Conservation (phyloP, 1,140 invertebrate species). For the Macrocentrus cingulum region DNA sequence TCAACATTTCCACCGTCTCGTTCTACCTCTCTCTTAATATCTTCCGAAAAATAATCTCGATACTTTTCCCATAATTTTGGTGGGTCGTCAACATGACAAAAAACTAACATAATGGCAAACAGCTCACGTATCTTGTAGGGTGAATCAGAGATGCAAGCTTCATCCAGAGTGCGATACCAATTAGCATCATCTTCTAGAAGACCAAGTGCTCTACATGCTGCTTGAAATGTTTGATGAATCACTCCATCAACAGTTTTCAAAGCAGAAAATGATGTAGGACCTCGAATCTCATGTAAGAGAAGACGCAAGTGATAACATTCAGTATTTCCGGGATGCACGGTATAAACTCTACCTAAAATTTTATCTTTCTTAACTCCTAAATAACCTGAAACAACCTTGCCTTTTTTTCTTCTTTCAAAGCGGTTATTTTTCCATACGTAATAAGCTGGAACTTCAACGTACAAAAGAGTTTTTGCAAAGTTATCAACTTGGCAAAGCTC, state of each 20-base stretch:
- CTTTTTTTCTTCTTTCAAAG: conserved; percentile 30
- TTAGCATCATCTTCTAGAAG: conserved; percentile 44
- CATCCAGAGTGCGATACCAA: conserved; percentile 29
- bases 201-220: conserved; percentile 36
- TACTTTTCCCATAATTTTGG: conserved; percentile 20
- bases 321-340: conserved; percentile 44
- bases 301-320: conserved; percentile 53
- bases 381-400: conserved; percentile 29
- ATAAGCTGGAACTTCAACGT: conserved; percentile 7
- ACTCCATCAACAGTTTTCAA: conserved; percentile 45
- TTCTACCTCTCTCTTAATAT: not conserved
- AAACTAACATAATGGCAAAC: conserved; percentile 24
- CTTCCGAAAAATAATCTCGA: not conserved
- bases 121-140: conserved; percentile 15
- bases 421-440: conserved; percentile 8
- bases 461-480: conserved; percentile 42
- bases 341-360: conserved; percentile 46
- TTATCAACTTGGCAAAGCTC: conserved; percentile 39
- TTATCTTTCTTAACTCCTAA: conserved; percentile 36
- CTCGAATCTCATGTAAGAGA: conserved; percentile 50
- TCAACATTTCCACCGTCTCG: not conserved
- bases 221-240: conserved; percentile 37
- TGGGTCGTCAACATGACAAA: conserved; percentile 24
- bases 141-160: not conserved
- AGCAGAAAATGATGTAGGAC: conserved; percentile 46